A percentile compares a stretch with the other conserved stretches of the same genome.
Conservation (phyloP, 2,113 vertebrate species). For the Neomonachus schauinslandi region DNA sequence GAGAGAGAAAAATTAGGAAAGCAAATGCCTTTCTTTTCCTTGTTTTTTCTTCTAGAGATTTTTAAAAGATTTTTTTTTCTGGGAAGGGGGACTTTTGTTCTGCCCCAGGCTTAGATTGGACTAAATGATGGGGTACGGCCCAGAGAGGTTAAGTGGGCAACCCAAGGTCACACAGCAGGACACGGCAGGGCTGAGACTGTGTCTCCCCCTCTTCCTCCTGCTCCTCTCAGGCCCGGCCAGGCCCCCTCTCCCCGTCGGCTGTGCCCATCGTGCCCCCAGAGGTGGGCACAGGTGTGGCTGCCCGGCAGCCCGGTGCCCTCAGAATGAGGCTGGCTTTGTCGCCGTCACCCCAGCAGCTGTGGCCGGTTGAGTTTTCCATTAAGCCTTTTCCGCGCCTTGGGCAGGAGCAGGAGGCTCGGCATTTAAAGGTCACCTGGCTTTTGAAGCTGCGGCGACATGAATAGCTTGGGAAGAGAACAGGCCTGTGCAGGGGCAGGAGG, state of each 20-base stretch:
- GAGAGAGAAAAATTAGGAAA: constrained; percentile 6
- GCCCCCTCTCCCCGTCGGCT: background rate
- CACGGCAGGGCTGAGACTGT: background rate
- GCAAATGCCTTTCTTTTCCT: background rate
- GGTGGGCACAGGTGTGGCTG: constrained; percentile 57
- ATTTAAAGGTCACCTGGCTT: constrained; percentile 82
- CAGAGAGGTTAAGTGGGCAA: constrained; percentile 17
- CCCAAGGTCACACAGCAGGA: background rate
- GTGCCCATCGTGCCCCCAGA: background rate
- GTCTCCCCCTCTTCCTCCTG: background rate
- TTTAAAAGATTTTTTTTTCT: background rate
- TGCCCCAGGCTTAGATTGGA: background rate
- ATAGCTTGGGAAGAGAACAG: constrained; percentile 82
- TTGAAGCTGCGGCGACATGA: constrained; percentile 80
- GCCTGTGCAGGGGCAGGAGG: constrained; percentile 63
- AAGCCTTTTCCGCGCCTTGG: constrained; percentile 75
- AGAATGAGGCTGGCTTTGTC: constrained; percentile 52
- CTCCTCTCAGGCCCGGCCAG: background rate
- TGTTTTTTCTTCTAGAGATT: background rate
- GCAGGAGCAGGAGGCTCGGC: constrained; percentile 73
- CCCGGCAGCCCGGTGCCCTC: background rate
- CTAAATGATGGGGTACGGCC: background rate
- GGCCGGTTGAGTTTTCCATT: constrained; percentile 74
- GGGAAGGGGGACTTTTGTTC: background rate
- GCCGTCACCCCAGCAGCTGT: constrained; percentile 48